Percentiles rank a stretch among this genome's conserved stretches.
These are phyloP conservation scores for Chrysopilus asiliformis DNA, from an alignment of 2,888 invertebrate species.

Conservation along the genomic window DNA sequence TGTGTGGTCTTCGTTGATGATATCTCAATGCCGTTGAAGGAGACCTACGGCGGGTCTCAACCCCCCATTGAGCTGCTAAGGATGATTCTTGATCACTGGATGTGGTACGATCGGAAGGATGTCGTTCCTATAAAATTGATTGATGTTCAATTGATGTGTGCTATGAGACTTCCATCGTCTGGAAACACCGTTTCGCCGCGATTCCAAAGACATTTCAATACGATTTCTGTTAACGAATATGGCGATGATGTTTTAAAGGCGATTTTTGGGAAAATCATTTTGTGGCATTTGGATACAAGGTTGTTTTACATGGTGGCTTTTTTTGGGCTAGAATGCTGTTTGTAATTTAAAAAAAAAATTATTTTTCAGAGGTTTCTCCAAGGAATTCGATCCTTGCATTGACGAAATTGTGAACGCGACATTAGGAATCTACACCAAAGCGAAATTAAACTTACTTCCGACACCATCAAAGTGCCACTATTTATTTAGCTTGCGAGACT, in stretches of 20 bases:
- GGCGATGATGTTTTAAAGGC: conserved; percentile 68
- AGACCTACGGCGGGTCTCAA: conserved; percentile 79
- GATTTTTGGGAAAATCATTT: conserved; percentile 79
- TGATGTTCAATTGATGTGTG: conserved; percentile 78
- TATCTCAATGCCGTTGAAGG: conserved; percentile 82
- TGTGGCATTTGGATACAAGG: conserved; percentile 95
- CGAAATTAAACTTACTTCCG: conserved; percentile 68
- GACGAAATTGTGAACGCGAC: conserved; percentile 80
- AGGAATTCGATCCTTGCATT: conserved; percentile 86
- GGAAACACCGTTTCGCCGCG: conserved; percentile 75
- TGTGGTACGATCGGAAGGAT: conserved; percentile 82
- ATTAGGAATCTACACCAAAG: conserved; percentile 72
- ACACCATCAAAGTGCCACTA: conserved; percentile 92
- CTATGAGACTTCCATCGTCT: conserved; percentile 68
- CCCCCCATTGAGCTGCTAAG: conserved; percentile 86
- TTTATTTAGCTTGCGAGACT: conserved; percentile 86
- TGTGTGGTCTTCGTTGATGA: conserved; percentile 90
- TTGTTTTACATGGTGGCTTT: conserved; percentile 20
- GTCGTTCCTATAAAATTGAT: conserved; percentile 63
- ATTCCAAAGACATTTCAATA: conserved; percentile 76
- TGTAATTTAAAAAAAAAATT: background rate
- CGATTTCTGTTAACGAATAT: conserved; percentile 79
- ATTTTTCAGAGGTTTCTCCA: conserved; percentile 69
- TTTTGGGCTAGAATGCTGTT: too few relatives aligned
- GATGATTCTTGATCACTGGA: conserved; percentile 79